Base-by-base conservation (phyloP, 2,113 vertebrate genomes). In the Scolopax mira region DNA sequence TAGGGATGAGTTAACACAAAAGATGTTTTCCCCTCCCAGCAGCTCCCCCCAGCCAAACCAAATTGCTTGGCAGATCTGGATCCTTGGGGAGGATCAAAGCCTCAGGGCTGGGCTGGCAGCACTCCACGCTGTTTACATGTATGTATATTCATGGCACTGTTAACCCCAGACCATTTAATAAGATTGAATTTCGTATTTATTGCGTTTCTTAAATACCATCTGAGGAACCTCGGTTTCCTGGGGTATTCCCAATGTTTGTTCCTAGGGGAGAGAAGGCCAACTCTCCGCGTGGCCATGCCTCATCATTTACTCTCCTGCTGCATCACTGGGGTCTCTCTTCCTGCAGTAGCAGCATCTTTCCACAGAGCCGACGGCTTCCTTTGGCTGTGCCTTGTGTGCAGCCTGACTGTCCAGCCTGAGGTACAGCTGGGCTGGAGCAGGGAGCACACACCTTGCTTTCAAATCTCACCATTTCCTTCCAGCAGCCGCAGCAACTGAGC, bases 21-120 rank as follows among this genome's bases (percentile, higher is more conserved):
- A 89, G 35, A 70, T 62, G 79, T 70, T 92, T 88, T 16, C n/a
- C 25, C 33, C 27, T 83, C 67, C 62, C 79, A 85, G 42, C 48
- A 75, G 55, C n/a, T 72, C 23, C 25, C 19, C 24, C 30, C 27
- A 42, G 73, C 88, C 77, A 92, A 88, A 85, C 86, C 89, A 86
- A 94, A 62, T 37, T 81, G 70, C 48, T 79, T 83, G 75, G 52
- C 85, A 66, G 85, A 69, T 48, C 71, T 69, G 70, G 61, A 31
- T 91, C 84, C 30, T n/a, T 18, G 8, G 69, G 90, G 83, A 95
- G 28, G 87, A 94, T 90, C 87, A 89, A 85, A 93, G 92, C 80
- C 77, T 72, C 3, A 0, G 61, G 73, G 61, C 79, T 88, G 65
- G 71, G 64, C 91, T 95, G 90, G 66, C 79, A 93, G 58, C 3